phyloP scores from a whole-genome alignment of 2,797 vertebrate genomes.

The Falco rusticolus region DNA sequence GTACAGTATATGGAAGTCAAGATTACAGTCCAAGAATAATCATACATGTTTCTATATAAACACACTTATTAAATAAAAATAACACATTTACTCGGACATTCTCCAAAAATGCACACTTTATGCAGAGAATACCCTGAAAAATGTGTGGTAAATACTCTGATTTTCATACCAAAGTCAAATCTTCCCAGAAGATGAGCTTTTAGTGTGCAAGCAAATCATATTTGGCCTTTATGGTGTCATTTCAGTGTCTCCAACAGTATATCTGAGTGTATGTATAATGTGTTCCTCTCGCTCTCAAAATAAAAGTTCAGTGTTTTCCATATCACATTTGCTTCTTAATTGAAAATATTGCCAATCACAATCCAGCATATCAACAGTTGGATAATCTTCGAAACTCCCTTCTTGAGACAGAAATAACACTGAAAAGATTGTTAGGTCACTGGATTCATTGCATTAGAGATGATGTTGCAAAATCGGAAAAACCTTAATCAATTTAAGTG shows the following conservation, averaged over 20 bases:
- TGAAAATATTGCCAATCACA: background rate
- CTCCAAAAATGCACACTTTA: background rate
- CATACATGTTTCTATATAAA: background rate
- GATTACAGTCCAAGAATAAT: background rate
- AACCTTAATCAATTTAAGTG: constrained; percentile 4
- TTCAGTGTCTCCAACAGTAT: background rate
- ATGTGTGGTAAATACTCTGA: background rate
- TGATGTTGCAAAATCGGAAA: constrained; percentile 32
- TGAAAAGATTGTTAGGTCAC: background rate
- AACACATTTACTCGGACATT: background rate
- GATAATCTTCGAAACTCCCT: background rate
- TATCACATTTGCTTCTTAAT: background rate
- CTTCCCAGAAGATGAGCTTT: background rate
- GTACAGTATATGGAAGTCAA: background rate
- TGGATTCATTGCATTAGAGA: background rate
- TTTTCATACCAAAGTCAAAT: background rate
- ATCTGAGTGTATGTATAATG: background rate
- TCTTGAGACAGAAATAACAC: background rate
- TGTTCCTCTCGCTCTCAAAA: background rate
- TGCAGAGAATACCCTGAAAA: background rate
- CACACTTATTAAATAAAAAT: background rate
- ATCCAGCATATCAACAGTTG: background rate
- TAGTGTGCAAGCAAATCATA: background rate
- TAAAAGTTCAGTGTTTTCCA: background rate
- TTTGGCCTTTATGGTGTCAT: background rate